Conservation (phyloP, 2,888 invertebrate genomes). For the Adelphocoris suturalis region DNA sequence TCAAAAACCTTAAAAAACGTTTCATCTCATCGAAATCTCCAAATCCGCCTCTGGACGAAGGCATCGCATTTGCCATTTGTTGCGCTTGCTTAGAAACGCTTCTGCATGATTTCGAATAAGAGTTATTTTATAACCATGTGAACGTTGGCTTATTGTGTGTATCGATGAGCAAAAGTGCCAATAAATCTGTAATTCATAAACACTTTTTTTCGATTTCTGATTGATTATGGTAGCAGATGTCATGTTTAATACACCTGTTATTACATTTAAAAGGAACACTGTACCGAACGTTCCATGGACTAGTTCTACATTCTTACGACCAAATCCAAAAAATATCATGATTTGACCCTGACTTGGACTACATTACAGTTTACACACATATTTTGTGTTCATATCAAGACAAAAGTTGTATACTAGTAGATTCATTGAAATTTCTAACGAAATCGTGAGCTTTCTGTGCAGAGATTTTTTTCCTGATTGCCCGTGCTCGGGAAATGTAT, state of each 20-base stretch:
- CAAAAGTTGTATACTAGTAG: too few relatives aligned
- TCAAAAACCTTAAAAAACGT: too few relatives aligned
- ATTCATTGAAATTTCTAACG: not conserved
- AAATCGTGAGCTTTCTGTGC: slow-evolving; percentile 8
- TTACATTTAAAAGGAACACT: too few relatives aligned
- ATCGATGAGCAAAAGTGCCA: slow-evolving; percentile 8
- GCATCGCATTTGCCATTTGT: not conserved
- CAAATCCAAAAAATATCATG: too few relatives aligned
- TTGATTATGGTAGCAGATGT: too few relatives aligned
- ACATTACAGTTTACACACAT: too few relatives aligned
- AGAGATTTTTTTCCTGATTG: not conserved
- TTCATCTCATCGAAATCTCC: not conserved
- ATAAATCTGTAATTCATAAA: not conserved
- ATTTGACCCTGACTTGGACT: too few relatives aligned
- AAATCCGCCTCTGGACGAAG: not conserved
- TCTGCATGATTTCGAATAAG: not conserved
- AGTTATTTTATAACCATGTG: not conserved
- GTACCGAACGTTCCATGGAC: too few relatives aligned
- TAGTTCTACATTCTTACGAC: too few relatives aligned
- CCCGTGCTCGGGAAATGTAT: not conserved
- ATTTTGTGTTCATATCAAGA: too few relatives aligned
- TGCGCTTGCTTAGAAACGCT: slow-evolving; percentile 5
- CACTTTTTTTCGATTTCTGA: too few relatives aligned
- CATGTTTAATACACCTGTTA: too few relatives aligned
- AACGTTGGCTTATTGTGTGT: slow-evolving; percentile 20